Evolutionary conservation across 2,888 invertebrate genomes (phyloP).

Genomic region (Drosophila histrio): DNA sequence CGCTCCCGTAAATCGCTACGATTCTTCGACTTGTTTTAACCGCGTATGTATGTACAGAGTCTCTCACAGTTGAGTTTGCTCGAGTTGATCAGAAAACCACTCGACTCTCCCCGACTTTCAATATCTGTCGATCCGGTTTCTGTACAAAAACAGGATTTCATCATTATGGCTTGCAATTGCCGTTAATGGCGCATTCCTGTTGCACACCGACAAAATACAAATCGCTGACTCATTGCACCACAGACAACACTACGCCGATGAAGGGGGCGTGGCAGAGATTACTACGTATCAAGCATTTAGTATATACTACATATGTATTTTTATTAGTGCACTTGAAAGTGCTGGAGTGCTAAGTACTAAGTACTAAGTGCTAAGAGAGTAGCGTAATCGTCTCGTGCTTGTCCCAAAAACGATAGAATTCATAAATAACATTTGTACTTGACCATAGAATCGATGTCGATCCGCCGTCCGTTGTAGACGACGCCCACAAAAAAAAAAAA

Average conservation of each 20-base stretch:
- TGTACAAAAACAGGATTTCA: conserved; percentile 19
- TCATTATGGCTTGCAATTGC: conserved; percentile 3
- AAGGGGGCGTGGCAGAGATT: neutral
- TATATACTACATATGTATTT: neutral
- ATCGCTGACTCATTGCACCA: conserved; percentile 13
- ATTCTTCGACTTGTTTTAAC: too few relatives aligned
- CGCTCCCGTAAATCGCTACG: too few relatives aligned
- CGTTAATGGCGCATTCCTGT: conserved; percentile 8
- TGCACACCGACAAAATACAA: too few relatives aligned
- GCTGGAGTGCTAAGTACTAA: too few relatives aligned
- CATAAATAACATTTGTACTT: neutral
- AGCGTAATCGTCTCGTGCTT: neutral
- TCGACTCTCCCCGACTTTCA: neutral
- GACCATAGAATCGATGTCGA: neutral
- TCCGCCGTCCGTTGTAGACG: neutral
- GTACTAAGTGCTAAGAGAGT: conserved; percentile 25
- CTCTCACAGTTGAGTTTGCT: neutral
- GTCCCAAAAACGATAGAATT: neutral
- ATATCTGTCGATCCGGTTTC: conserved; percentile 4
- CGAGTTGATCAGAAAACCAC: conserved; percentile 3
- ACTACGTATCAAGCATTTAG: neutral
- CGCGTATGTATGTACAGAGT: neutral
- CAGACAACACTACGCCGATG: neutral
- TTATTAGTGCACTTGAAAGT: conserved; percentile 6
- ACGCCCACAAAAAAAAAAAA: conserved; percentile 40